These are phyloP conservation scores for Salmo trutta DNA, from an alignment of 2,797 vertebrate species.

Conservation along the genomic window DNA sequence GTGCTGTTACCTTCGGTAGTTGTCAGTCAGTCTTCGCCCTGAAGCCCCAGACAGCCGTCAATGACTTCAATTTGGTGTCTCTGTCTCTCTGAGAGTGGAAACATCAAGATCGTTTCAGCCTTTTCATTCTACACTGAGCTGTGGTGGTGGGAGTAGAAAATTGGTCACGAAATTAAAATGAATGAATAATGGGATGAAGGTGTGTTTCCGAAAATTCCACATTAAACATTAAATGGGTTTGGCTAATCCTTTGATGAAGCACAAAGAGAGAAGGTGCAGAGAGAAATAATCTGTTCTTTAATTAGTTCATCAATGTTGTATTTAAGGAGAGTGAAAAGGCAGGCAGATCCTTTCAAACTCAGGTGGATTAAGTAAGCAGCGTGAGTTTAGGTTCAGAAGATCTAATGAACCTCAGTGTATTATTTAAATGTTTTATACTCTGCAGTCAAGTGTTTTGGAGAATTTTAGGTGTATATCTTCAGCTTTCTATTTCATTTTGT, in stretches of 20 bases:
- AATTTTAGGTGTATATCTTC: background rate
- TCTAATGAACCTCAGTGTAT: background rate
- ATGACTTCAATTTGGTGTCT: background rate
- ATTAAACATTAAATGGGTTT: slow-evolving; percentile 23
- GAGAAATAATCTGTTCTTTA: slow-evolving; percentile 13
- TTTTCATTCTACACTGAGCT: background rate
- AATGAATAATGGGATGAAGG: background rate
- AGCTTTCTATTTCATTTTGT: background rate
- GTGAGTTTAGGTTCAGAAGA: background rate
- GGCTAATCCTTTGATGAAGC: slow-evolving; percentile 3
- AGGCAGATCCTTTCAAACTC: slow-evolving; percentile 3
- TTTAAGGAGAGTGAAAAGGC: background rate
- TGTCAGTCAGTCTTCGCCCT: background rate
- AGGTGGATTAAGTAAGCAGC: slow-evolving; percentile 1
- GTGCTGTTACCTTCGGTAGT: background rate
- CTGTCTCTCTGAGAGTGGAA: background rate
- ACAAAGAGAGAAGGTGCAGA: background rate
- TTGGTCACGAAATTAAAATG: slow-evolving; percentile 6
- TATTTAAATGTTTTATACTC: slow-evolving; percentile 3
- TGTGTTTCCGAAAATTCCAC: slow-evolving; percentile 23
- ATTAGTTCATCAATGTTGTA: slow-evolving; percentile 24
- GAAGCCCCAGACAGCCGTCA: background rate
- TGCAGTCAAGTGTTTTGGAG: slow-evolving; percentile 9
- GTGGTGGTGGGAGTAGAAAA: background rate
- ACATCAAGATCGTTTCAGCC: background rate